Base-by-base conservation (phyloP, 2,797 vertebrate species). In the Xerus rutilus region DNA sequence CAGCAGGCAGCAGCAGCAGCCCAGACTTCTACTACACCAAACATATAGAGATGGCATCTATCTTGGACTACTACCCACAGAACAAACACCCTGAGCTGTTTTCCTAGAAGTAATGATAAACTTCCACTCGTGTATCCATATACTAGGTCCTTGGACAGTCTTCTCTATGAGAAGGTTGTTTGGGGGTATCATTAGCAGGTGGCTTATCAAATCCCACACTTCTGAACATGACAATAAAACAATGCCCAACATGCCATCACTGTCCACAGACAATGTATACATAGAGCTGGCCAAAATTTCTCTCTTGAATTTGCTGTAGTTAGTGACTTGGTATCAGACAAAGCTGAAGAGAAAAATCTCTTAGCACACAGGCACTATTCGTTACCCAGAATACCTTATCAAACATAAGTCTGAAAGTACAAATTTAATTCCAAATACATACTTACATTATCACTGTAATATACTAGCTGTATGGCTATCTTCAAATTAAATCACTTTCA, bases 371-470 rank as follows among this genome's bases (percentile, higher is more conserved):
- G 7, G 17, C 28, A 43, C 45, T 82, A 73, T 43, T 88, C 10
- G 82, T 89, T 14, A 83, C 18, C n/a, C 57, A 39, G 15, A 89
- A 86, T 74, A 30, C 86, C 59, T 47, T 94, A 76, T 39, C 67
- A 73, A 73, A 32, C 0, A 49, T 17, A 49, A 77, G 12, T 67
- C 39, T 28, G 21, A 92, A 97, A 90, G 32, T 79, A 88, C 45
- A 86, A 73, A 89, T 94, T 84, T n/a, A 92, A 96, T 62, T 82
- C 25, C 69, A 96, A 47, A 64, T 82, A 82, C 8, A 39, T 11
- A 43, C n/a, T 74, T 82, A 45, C 2, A 74, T 87, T 45, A 65
- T 9, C 78, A 14, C 5, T 89, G 6, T 64, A 62, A 57, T 47
- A 72, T 17, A 76, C 39, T 25, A 35, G 4, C 52, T 92, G 45